These are phyloP conservation scores for Lacerta agilis DNA, from an alignment of 2,797 vertebrate genomes.

Conservation along the genomic window DNA sequence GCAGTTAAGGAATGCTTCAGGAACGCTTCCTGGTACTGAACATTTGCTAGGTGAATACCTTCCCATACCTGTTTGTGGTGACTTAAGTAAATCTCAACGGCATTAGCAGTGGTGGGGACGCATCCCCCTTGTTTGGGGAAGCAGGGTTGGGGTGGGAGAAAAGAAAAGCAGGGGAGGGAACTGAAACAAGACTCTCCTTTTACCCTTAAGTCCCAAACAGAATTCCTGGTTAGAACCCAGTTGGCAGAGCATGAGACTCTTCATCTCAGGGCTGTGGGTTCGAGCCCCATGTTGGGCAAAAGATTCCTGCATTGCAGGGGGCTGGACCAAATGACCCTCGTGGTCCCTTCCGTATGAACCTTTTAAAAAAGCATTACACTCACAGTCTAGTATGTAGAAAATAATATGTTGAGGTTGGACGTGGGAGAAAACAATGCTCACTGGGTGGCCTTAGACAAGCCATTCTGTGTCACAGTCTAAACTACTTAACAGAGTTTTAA, in stretches of 20 bases:
- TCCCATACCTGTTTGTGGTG: background rate
- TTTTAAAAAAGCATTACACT: background rate
- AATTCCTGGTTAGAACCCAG: background rate
- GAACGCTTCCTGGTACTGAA: background rate
- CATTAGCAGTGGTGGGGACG: background rate
- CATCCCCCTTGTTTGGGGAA: background rate
- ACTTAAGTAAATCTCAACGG: background rate
- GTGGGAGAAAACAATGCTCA: background rate
- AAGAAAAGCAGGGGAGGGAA: background rate
- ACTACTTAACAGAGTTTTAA: background rate
- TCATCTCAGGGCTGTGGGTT: too few relatives aligned
- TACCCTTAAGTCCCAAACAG: background rate
- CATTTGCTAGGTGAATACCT: background rate
- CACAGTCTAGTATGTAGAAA: background rate
- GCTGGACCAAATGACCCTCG: too few relatives aligned
- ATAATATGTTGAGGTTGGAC: background rate
- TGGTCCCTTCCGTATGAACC: too few relatives aligned
- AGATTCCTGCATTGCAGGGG: too few relatives aligned
- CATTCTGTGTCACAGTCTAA: constrained; percentile 5
- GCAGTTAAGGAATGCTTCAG: background rate
- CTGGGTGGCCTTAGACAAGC: background rate
- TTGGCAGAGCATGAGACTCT: too few relatives aligned
- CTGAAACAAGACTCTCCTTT: background rate
- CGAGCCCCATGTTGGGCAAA: too few relatives aligned
- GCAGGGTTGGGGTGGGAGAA: background rate